Evolutionary conservation across 2,113 vertebrate genomes (phyloP).

Genomic region (Clarias gariepinus): DNA sequence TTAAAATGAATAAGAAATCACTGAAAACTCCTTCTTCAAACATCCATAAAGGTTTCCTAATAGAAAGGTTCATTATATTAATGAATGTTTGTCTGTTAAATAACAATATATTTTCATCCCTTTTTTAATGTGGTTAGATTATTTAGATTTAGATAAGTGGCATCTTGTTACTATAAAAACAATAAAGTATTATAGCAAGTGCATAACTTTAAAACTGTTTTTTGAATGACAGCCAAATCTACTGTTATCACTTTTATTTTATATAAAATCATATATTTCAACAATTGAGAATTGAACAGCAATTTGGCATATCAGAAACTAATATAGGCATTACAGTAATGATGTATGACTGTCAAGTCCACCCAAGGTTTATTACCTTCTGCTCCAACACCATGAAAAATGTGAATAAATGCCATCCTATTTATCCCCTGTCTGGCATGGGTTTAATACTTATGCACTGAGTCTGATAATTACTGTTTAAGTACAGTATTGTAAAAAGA

Average conservation of each 20-base stretch:
- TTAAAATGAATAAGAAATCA: not conserved
- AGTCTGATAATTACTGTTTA: not conserved
- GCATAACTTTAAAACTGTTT: not conserved
- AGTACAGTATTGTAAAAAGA: not conserved
- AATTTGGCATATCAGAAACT: not conserved
- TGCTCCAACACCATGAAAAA: not conserved
- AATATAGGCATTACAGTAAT: conserved; percentile 1
- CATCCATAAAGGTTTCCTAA: not conserved
- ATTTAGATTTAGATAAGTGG: no score
- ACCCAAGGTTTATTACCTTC: not conserved
- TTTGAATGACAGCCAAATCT: not conserved
- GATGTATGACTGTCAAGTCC: not conserved
- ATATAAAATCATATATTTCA: not conserved
- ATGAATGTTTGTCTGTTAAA: not conserved
- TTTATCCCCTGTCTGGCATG: not conserved
- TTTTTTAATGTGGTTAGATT: not conserved
- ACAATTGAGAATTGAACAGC: not conserved
- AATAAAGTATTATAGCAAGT: not conserved
- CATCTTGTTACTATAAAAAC: not conserved
- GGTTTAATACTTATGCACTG: not conserved
- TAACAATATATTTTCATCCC: not conserved
- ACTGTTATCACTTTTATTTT: not conserved
- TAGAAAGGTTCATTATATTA: not conserved
- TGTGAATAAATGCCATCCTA: not conserved
- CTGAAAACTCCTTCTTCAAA: not conserved